Evolutionary conservation across 2,113 vertebrate species (phyloP).

Genomic region (Archilochus colubris): DNA sequence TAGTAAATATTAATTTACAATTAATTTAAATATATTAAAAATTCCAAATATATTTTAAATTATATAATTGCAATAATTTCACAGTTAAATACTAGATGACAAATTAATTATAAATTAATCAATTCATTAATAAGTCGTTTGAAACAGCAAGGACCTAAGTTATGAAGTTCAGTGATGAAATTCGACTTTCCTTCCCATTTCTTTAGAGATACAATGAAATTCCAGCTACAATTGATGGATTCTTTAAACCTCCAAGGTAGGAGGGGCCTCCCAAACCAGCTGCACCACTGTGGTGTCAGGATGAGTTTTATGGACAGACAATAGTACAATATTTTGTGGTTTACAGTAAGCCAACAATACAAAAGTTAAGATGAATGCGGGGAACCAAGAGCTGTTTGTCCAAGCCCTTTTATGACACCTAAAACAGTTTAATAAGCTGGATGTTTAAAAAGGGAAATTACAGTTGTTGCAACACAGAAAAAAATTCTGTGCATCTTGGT

Average conservation of each 20-base stretch:
- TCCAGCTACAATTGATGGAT: not conserved
- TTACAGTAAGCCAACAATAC: not conserved
- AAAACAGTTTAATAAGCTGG: not conserved
- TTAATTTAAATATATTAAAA: not conserved
- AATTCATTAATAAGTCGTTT: not conserved
- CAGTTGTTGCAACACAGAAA: not conserved
- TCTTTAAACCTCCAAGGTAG: not conserved
- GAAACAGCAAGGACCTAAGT: not conserved
- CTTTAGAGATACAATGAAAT: not conserved
- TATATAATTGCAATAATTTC: not conserved
- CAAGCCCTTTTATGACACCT: not conserved
- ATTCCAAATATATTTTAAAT: not conserved
- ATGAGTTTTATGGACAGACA: not conserved
- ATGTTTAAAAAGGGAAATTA: not conserved
- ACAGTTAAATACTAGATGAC: not conserved
- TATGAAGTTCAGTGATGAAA: not conserved
- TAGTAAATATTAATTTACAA: not conserved
- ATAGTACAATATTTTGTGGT: not conserved
- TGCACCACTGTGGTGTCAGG: not conserved
- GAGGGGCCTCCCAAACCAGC: not conserved
- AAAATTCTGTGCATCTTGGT: not conserved
- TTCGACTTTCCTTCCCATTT: not conserved
- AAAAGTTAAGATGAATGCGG: not conserved
- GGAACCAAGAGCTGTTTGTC: not conserved
- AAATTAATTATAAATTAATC: not conserved